Base-by-base conservation (phyloP, 2,113 vertebrate species). In the Zonotrichia leucophrys region DNA sequence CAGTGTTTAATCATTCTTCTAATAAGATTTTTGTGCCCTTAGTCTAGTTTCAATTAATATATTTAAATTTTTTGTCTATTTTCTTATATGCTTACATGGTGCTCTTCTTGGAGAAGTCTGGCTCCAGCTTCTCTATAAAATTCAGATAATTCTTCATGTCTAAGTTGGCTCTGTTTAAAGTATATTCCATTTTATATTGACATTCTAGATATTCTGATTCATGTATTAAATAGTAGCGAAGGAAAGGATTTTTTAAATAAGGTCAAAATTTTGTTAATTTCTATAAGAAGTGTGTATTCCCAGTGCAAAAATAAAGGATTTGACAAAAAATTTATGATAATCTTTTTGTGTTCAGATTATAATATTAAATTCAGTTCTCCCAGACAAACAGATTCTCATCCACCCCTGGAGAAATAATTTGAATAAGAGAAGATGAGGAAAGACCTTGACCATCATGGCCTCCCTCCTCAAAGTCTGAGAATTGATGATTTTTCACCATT, bases 301-400 rank as follows among this genome's bases (percentile, higher is more conserved):
- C 25, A 35, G 35, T 24, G 7, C 4, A 85, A 90, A 87, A 59
- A 58, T 10, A 23, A 58, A 74, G 15, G 11, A 81, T 63, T 41
- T 87, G 14, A 50, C 31, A 56, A 37, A 69, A 62, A 66, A 4
- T 1, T 5, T 25, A 30, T 35, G 12, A 6, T 10, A 33, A 64
- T 0, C 0, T 11, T 70, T 60, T 82, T 28, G 2, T 72, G 2
- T 50, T 50, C 74, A 56, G 21, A 21, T 2, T 39, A n/a, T 12
- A 59, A 52, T 46, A 18, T 7, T 25, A 23, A 68, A 11, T 63
- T 67, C 20, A n/a, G 5, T 53, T 67, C 5, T 90, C 14, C 41
- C 20, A 21, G 9, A 33, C 3, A 49, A 49, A 8, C 3, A 77
- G 25, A 19, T 77, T 39, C 12, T 69, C 1, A 8, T 52, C 19